These are phyloP conservation scores for Hormaphis cornu DNA, from an alignment of 1,140 invertebrate species.

Conservation along the genomic window DNA sequence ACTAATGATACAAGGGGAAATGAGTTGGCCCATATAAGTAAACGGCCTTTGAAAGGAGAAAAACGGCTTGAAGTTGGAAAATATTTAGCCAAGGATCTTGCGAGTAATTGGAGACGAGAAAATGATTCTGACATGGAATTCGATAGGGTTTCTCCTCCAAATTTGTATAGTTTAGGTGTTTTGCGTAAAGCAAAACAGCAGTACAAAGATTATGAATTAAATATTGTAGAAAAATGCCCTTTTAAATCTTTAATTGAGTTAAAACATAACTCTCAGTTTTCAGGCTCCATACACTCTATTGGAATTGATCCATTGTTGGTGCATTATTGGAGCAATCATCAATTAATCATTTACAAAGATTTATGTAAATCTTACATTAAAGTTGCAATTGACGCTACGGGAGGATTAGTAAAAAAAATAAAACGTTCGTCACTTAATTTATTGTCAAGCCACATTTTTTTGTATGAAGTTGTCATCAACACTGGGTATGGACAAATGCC, in stretches of 20 bases:
- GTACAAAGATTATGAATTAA: neutral
- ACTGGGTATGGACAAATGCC: neutral
- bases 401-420: neutral
- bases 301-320: neutral
- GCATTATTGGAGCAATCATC: neutral
- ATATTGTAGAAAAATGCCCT: neutral
- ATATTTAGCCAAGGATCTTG: neutral
- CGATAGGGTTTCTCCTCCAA: neutral
- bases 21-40: neutral
- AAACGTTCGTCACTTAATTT: neutral
- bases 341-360: neutral
- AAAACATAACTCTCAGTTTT: neutral
- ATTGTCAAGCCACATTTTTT: neutral
- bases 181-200: neutral
- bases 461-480: neutral
- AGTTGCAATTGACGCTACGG: neutral
- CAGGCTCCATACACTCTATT: neutral
- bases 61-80: neutral
- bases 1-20: neutral
- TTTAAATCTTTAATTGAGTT: neutral
- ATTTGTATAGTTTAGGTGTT: neutral
- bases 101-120: neutral
- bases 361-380: neutral
- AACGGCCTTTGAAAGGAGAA: neutral
- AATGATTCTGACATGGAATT: neutral